Evolutionary conservation across 30 jellyfish, hydroid and myxozoan species (phyloP).

Genomic region (Mastigias papua): DNA sequence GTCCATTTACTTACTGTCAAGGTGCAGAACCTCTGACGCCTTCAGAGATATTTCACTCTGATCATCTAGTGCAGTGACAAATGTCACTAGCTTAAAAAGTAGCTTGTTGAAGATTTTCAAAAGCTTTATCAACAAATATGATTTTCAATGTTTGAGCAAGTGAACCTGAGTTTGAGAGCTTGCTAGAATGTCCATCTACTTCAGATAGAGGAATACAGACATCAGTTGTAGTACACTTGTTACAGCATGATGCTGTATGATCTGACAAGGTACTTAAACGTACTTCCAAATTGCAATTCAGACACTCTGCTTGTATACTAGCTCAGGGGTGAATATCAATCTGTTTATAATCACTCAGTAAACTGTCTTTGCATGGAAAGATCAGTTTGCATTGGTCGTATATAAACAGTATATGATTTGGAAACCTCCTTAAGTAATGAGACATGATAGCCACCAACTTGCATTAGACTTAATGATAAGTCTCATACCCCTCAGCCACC

Average conservation of each 20-base stretch:
- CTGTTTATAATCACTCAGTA: not conserved
- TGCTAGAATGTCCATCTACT: not conserved
- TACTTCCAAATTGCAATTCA: not conserved
- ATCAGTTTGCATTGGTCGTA: slow-evolving; percentile 18
- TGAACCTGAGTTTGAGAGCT: not conserved
- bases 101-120: not conserved
- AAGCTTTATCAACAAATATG: not conserved
- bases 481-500: not conserved
- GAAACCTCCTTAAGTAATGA: slow-evolving; percentile 14
- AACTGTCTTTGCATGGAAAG: not conserved
- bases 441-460: slow-evolving; percentile 18
- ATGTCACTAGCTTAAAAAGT: not conserved
- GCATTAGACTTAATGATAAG: not conserved
- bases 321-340: not conserved
- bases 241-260: not conserved
- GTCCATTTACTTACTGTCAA: not conserved
- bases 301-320: not conserved
- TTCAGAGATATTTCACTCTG: not conserved
- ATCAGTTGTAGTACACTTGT: not conserved
- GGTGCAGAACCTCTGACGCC: not conserved
- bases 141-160: not conserved
- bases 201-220: not conserved
- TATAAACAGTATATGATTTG: slow-evolving; percentile 12
- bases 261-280: not conserved
- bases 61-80: not conserved